A percentile compares a stretch with the other conserved stretches of the same genome.
Evolutionary conservation across 2,113 vertebrate genomes (phyloP).

Genomic region (Hystrix cristata): DNA sequence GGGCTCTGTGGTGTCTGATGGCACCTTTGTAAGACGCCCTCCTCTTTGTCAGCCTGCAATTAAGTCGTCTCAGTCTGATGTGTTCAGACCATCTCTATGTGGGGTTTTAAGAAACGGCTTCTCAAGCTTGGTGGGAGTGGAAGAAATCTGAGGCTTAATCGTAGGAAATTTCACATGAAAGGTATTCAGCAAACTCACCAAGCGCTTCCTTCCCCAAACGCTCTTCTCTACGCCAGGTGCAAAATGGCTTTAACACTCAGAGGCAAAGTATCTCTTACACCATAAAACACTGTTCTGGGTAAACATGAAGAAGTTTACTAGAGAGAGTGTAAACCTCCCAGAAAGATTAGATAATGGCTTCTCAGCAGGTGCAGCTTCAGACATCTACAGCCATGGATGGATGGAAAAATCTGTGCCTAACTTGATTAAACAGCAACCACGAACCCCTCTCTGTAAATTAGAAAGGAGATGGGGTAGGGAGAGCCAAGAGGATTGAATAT

Average conservation of each 20-base stretch:
- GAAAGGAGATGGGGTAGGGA: not conserved
- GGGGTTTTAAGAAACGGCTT: conserved; percentile 44
- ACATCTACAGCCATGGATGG: not conserved
- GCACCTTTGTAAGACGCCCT: not conserved
- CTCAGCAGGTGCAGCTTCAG: conserved; percentile 87
- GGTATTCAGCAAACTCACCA: conserved; percentile 71
- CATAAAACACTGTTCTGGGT: conserved; percentile 83
- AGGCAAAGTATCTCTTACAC: conserved; percentile 82
- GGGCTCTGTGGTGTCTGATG: not conserved
- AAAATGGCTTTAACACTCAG: conserved; percentile 80
- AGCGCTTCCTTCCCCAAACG: conserved; percentile 65
- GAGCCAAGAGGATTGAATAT: not conserved
- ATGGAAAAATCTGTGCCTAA: not conserved
- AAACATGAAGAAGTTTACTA: conserved; percentile 86
- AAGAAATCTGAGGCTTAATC: conserved; percentile 77
- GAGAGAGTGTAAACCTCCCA: conserved; percentile 84
- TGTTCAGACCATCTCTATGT: conserved; percentile 32
- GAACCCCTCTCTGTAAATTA: not conserved
- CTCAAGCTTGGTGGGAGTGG: conserved; percentile 58
- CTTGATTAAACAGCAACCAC: not conserved
- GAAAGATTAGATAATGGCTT: conserved; percentile 85
- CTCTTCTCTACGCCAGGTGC: conserved; percentile 82
- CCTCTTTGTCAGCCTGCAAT: conserved; percentile 32
- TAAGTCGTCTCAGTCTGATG: conserved; percentile 29
- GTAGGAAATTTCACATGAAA: conserved; percentile 79